Evolutionary conservation across 2,888 invertebrate species (phyloP).

Genomic region (Torymus auratus): DNA sequence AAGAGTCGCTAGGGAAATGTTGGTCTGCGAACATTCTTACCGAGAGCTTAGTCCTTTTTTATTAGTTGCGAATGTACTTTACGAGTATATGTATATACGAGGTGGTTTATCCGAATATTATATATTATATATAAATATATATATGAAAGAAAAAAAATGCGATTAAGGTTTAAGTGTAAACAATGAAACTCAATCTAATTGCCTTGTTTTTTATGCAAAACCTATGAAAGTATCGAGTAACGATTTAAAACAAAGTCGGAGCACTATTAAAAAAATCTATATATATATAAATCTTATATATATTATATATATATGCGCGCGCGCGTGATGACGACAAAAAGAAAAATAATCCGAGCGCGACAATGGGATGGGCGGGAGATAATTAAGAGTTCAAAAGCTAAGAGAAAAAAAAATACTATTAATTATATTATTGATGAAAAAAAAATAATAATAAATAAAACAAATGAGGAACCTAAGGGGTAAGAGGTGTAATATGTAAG

Average conservation of each 20-base stretch:
- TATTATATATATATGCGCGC: constrained; percentile 61
- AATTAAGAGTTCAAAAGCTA: constrained; percentile 70
- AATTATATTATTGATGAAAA: constrained; percentile 59
- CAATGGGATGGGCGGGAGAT: constrained; percentile 60
- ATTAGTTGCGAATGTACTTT: constrained; percentile 69
- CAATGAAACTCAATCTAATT: constrained; percentile 74
- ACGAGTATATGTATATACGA: constrained; percentile 71
- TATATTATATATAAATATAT: constrained; percentile 61
- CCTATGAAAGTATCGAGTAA: constrained; percentile 73
- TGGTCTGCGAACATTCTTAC: constrained; percentile 50
- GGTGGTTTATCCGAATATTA: constrained; percentile 66
- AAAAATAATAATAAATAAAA: constrained; percentile 54
- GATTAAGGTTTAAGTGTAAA: constrained; percentile 70
- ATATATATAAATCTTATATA: constrained; percentile 64
- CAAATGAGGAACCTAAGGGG: constrained; percentile 60
- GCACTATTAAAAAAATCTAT: constrained; percentile 64
- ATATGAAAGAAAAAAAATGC: constrained; percentile 64
- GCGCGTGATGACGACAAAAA: constrained; percentile 59
- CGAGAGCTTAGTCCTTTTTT: constrained; percentile 72
- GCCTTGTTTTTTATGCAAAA: constrained; percentile 76
- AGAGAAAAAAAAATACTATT: constrained; percentile 62
- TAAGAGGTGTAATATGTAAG: constrained; percentile 66
- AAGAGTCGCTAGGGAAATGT: constrained; percentile 28
- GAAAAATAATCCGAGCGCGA: constrained; percentile 64
- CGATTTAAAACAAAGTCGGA: constrained; percentile 68